A percentile compares a stretch with the other conserved stretches of the same genome.
Conservation (phyloP, 2,888 invertebrate species). For the Apamea monoglypha region DNA sequence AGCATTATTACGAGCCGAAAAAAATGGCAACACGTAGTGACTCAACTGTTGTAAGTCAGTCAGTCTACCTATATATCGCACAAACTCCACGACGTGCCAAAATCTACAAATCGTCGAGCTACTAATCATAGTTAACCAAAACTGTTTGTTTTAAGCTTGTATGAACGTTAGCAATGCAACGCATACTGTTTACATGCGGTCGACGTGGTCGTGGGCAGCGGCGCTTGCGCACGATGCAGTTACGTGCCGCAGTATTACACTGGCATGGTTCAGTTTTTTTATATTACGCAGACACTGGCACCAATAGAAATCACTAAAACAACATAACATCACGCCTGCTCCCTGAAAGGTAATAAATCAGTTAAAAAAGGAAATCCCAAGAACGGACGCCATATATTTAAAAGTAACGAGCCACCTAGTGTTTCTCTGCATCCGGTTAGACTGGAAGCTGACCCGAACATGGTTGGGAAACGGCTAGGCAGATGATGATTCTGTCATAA, state of each 20-base stretch:
- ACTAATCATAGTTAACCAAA: constrained; percentile 22
- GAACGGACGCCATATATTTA: not conserved
- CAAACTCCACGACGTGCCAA: not conserved
- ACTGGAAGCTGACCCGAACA: not conserved
- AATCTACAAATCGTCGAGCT: not conserved
- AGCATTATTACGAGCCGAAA: not conserved
- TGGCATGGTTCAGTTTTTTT: not conserved
- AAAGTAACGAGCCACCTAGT: not conserved
- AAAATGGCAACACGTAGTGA: not conserved
- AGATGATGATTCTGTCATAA: not conserved
- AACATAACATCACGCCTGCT: no score
- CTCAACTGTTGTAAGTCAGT: not conserved
- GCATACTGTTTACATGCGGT: constrained; percentile 25
- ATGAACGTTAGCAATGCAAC: constrained; percentile 15
- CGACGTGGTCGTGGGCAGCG: constrained; percentile 1
- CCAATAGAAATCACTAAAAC: not conserved
- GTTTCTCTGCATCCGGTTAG: not conserved
- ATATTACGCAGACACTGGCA: not conserved
- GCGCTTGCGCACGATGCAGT: constrained; percentile 25
- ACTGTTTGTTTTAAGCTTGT: constrained; percentile 9
- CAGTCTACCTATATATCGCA: not conserved
- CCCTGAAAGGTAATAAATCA: not conserved
- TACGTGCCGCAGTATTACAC: constrained; percentile 2
- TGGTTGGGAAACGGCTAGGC: not conserved
- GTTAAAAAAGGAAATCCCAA: not conserved